phyloP scores from a whole-genome alignment of 2,113 vertebrate species.

The Lathamus discolor region DNA sequence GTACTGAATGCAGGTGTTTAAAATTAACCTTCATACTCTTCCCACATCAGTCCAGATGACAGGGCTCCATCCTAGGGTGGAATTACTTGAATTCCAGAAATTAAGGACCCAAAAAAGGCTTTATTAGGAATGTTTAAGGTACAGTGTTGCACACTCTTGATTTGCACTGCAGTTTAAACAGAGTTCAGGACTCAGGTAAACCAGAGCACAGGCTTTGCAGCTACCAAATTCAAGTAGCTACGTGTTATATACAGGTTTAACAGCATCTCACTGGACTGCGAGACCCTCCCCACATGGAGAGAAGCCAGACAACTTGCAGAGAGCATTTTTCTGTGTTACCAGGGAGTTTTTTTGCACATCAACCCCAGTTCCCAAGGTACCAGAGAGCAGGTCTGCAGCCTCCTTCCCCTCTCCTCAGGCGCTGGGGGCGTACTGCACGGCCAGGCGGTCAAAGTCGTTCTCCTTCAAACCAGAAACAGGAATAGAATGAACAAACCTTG shows the following conservation, averaged over 20 bases:
- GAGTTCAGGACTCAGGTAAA: neutral
- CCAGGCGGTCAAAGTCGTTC: conserved; percentile 92
- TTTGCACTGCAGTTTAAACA: neutral
- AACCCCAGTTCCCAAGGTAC: neutral
- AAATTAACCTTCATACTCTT: neutral
- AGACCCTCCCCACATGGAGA: fast-evolving
- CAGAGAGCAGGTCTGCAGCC: neutral
- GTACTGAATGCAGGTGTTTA: too few relatives aligned
- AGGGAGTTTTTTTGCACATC: neutral
- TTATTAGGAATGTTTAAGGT: conserved; percentile 18
- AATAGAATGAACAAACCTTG: neutral
- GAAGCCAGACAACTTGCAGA: neutral
- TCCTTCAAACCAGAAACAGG: conserved; percentile 75
- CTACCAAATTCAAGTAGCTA: neutral
- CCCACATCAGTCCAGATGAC: fast-evolving
- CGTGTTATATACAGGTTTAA: fast-evolving
- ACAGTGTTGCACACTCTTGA: neutral
- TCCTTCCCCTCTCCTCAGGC: conserved; percentile 47
- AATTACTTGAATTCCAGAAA: neutral
- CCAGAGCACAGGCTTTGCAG: neutral
- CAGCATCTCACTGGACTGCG: neutral
- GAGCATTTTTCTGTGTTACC: fast-evolving
- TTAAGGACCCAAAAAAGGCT: neutral
- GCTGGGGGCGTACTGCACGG: conserved; percentile 86
- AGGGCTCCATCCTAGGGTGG: neutral